These are phyloP conservation scores for Condylura cristata DNA, from an alignment of 2,113 vertebrate genomes.

Conservation along the genomic window DNA sequence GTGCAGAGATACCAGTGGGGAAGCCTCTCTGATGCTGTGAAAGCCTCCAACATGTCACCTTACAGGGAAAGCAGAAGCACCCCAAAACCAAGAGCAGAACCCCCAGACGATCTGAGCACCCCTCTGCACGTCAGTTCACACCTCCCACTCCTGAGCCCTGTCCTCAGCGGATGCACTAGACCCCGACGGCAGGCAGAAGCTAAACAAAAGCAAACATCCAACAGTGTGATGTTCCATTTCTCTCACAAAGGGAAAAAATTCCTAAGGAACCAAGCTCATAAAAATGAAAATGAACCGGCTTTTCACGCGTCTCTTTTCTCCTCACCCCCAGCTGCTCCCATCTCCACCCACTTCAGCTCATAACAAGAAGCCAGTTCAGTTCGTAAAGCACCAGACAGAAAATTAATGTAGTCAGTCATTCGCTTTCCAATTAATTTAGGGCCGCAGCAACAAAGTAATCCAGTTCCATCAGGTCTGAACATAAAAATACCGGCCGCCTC, in stretches of 20 bases:
- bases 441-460: conserved; percentile 60
- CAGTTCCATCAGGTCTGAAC: conserved; percentile 41
- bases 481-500: conserved; percentile 29
- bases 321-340: not conserved
- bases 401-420: conserved; percentile 60
- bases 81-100: not conserved
- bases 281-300: not conserved
- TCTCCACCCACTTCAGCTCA: conserved; percentile 7
- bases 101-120: rapidly evolving
- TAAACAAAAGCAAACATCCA: not conserved
- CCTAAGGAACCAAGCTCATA: not conserved
- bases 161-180: not conserved
- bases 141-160: rapidly evolving
- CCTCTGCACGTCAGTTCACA: no score
- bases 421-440: conserved; percentile 62
- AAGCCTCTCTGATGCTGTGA: not conserved
- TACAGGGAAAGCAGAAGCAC: not conserved
- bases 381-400: conserved; percentile 34
- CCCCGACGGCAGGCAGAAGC: not conserved
- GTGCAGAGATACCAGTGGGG: not conserved
- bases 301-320: not conserved
- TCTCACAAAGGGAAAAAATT: not conserved
- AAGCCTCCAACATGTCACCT: not conserved
- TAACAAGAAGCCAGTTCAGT: conserved; percentile 38
- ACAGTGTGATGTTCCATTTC: not conserved